Conservation (phyloP, 1,140 invertebrate species). For the Phymorhynchus buccinoides region DNA sequence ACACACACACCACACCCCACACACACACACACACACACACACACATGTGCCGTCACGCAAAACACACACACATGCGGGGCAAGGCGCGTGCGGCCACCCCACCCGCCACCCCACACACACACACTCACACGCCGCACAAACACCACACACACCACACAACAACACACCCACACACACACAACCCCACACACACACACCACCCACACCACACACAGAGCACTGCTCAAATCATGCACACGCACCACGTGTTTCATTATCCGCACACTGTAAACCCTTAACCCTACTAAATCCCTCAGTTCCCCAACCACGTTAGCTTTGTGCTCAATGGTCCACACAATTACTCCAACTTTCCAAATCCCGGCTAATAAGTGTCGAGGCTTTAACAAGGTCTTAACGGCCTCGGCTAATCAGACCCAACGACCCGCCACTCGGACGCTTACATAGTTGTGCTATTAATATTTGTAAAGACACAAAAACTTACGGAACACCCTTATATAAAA, state of each 20-base stretch:
- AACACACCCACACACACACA: neutral
- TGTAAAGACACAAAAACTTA: too few species aligned
- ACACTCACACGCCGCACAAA: neutral
- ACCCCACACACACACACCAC: neutral
- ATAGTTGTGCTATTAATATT: too few species aligned
- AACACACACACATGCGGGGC: neutral
- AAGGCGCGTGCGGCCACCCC: neutral
- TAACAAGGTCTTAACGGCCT: neutral
- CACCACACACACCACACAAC: neutral
- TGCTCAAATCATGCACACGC: neutral
- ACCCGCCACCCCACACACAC: neutral
- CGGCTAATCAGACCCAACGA: neutral
- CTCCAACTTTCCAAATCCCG: neutral
- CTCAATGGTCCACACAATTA: too few species aligned
- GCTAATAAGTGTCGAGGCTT: constrained; percentile 3
- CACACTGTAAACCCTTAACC: too few species aligned
- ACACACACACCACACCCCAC: too few species aligned
- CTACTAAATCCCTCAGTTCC: too few species aligned
- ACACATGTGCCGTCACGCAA: too few species aligned
- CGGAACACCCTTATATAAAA: too few species aligned
- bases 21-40: too few species aligned
- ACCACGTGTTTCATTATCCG: too few species aligned
- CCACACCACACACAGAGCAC: neutral
- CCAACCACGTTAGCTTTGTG: too few species aligned
- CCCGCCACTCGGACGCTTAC: neutral